Conservation (phyloP, 2,797 vertebrate species). For the Sebastes umbrosus region DNA sequence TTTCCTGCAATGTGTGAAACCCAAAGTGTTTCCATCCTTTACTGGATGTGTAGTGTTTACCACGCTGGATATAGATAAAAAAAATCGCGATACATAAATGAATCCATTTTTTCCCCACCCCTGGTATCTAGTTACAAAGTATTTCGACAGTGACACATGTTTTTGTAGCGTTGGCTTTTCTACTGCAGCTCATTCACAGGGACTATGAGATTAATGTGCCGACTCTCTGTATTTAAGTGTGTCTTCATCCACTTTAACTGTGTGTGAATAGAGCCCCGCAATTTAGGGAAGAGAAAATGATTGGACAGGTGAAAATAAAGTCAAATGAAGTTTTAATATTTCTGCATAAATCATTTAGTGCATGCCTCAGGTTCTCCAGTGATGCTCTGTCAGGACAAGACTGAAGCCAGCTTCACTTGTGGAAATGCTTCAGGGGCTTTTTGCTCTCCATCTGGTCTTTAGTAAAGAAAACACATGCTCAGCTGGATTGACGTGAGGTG, state of each 20-base stretch:
- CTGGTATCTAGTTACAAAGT: no score
- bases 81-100: no score
- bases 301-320: background rate
- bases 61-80: no score
- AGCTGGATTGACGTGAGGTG: background rate
- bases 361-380: no score
- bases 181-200: background rate
- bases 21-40: no score
- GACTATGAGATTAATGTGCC: no score
- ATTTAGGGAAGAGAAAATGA: background rate
- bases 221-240: background rate
- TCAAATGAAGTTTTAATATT: background rate
- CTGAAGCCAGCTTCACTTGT: background rate
- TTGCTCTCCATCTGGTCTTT: background rate
- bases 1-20: no score
- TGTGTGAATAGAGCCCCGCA: background rate
- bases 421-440: background rate
- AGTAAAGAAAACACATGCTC: conserved; percentile 19
- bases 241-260: background rate
- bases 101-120: no score
- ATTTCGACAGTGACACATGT: background rate
- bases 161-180: background rate
- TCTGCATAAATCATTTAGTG: background rate
- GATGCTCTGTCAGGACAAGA: background rate
- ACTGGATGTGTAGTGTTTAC: no score